phyloP scores from a whole-genome alignment of 1,140 invertebrate genomes.

The Conopomorpha cramerella region DNA sequence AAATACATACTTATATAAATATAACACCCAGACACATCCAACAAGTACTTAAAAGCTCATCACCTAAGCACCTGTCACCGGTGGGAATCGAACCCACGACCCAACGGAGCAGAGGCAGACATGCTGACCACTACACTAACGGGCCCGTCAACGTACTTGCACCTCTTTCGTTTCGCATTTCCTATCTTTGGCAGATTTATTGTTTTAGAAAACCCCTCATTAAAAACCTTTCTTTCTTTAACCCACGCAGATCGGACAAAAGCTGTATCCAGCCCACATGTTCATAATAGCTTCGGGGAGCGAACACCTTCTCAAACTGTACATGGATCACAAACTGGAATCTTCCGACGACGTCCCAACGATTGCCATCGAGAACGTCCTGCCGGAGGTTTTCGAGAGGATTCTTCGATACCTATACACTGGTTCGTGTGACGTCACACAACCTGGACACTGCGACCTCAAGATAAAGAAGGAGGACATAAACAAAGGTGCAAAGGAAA shows the following conservation, averaged over 20 bases:
- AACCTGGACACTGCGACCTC: slow-evolving; percentile 49
- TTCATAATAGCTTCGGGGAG: slow-evolving; percentile 72
- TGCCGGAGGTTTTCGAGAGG: slow-evolving; percentile 68
- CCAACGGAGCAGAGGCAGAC: no score
- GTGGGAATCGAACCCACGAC: no score
- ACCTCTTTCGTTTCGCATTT: no score
- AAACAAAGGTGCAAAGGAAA: slow-evolving; percentile 10
- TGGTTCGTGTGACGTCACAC: slow-evolving; percentile 65
- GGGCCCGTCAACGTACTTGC: no score
- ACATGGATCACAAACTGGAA: slow-evolving; percentile 18
- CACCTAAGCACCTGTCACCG: no score
- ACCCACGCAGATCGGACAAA: slow-evolving; percentile 48
- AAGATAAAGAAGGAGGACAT: slow-evolving; percentile 44
- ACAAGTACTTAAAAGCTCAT: no score
- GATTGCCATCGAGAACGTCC: slow-evolving; percentile 54
- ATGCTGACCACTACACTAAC: no score
- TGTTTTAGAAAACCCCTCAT: slow-evolving; percentile 1
- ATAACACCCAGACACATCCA: no score
- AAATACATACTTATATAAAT: no score
- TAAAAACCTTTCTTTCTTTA: slow-evolving; percentile 6
- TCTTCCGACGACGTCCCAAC: slow-evolving; percentile 20
- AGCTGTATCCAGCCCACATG: slow-evolving; percentile 66
- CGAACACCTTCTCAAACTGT: slow-evolving; percentile 44
- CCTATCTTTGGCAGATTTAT: no score
- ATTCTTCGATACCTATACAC: slow-evolving; percentile 71